phyloP scores from a whole-genome alignment of 1,140 invertebrate genomes.

The Bombyx mandarina region DNA sequence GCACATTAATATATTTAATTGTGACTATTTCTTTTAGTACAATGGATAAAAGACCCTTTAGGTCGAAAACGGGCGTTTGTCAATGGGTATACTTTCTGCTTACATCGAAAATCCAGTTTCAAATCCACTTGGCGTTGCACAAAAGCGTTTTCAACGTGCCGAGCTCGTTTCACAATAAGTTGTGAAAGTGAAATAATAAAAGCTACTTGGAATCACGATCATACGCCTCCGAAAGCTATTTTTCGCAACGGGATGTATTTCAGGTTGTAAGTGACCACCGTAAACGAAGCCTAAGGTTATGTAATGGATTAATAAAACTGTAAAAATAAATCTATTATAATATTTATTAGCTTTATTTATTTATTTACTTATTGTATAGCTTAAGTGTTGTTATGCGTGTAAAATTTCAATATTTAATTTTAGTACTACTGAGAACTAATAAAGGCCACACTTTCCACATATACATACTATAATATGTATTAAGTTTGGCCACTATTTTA shows the following conservation, averaged over 20 bases:
- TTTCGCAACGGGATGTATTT: slow-evolving; percentile 4
- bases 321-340: too few relatives aligned
- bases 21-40: background rate
- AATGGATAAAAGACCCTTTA: background rate
- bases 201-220: slow-evolving; percentile 2
- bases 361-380: too few relatives aligned
- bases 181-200: background rate
- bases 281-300: too few relatives aligned
- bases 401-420: too few relatives aligned
- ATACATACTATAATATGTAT: too few relatives aligned
- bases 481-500: too few relatives aligned
- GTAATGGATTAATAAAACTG: too few relatives aligned
- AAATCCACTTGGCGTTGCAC: slow-evolving; percentile 2
- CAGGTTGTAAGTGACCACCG: background rate
- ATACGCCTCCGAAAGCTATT: background rate
- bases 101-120: background rate
- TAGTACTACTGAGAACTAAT: too few relatives aligned
- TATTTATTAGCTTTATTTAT: too few relatives aligned
- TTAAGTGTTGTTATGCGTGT: too few relatives aligned
- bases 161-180: slow-evolving; percentile 1
- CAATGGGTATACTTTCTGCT: background rate
- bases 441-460: too few relatives aligned
- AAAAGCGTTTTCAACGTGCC: background rate
- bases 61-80: background rate
- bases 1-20: too few relatives aligned